phyloP scores from a whole-genome alignment of 2,113 vertebrate species.

The Ailurus styani region DNA sequence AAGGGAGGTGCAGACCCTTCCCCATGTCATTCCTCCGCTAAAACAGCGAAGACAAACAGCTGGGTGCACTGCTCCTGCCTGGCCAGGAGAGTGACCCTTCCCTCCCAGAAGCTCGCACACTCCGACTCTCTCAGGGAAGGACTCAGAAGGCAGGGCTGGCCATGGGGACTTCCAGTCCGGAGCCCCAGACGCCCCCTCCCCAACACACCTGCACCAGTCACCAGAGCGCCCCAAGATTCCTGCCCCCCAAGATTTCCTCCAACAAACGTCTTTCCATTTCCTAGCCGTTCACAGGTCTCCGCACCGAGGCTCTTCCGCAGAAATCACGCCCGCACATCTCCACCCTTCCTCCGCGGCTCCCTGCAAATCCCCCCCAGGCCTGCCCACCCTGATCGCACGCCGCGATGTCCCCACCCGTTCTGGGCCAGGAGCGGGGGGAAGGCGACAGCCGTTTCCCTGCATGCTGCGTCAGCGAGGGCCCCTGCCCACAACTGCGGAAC shows the following conservation, averaged over 20 bases:
- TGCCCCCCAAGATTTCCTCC: neutral
- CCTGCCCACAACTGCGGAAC: neutral
- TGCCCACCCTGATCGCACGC: neutral
- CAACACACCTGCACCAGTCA: neutral
- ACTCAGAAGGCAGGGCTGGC: neutral
- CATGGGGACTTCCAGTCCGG: neutral
- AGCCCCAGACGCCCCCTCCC: neutral
- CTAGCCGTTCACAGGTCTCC: neutral
- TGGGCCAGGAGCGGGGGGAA: neutral
- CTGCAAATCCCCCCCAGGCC: neutral
- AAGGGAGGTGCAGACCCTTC: neutral
- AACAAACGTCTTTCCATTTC: neutral
- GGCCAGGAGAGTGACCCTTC: neutral
- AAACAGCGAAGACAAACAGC: neutral
- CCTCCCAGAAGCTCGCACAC: neutral
- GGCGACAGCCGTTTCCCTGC: neutral
- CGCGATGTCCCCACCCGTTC: neutral
- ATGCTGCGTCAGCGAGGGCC: neutral
- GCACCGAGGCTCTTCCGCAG: neutral
- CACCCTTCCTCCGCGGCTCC: neutral
- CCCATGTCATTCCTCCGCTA: neutral
- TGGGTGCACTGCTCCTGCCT: neutral
- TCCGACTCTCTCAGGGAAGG: neutral
- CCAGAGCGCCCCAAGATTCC: neutral
- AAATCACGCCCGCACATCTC: neutral